These are phyloP conservation scores for Nannoperca australis DNA, from an alignment of 2,797 vertebrate genomes.

Conservation along the genomic window DNA sequence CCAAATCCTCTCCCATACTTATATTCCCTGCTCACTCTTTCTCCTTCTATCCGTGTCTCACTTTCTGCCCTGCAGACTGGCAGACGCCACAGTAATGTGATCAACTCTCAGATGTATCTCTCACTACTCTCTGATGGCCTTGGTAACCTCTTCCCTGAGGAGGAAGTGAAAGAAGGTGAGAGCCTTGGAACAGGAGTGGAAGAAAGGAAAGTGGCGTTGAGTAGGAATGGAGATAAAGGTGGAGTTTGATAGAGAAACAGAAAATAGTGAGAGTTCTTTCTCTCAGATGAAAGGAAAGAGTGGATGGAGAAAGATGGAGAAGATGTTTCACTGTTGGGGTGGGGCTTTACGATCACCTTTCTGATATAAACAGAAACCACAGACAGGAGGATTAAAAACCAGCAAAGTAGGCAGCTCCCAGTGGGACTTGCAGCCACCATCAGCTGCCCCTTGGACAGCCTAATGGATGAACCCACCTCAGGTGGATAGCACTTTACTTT, in stretches of 20 bases:
- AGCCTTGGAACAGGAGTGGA: not conserved
- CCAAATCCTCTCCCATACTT: conserved; percentile 58
- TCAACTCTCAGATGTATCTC: conserved; percentile 75
- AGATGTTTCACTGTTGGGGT: not conserved
- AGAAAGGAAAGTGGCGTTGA: conserved; percentile 12
- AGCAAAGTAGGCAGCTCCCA: conserved; percentile 44
- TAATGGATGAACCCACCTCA: conserved; percentile 64
- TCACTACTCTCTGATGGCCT: conserved; percentile 74
- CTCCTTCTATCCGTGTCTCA: conserved; percentile 41
- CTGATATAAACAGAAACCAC: conserved; percentile 38
- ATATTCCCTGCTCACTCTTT: conserved; percentile 50
- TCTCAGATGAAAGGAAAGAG: conserved; percentile 27
- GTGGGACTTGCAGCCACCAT: conserved; percentile 37
- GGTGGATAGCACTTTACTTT: conserved; percentile 69
- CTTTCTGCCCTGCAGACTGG: conserved; percentile 73
- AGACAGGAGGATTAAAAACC: conserved; percentile 44
- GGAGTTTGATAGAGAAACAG: not conserved
- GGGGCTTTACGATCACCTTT: conserved; percentile 2
- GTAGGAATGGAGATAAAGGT: conserved; percentile 29
- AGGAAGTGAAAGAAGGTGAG: conserved; percentile 45
- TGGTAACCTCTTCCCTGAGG: conserved; percentile 78
- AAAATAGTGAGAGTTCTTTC: conserved; percentile 1
- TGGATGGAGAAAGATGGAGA: conserved; percentile 11
- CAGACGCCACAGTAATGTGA: conserved; percentile 80
- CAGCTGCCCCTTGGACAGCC: conserved; percentile 46